Percentiles rank a stretch among this genome's conserved stretches.
Conservation (phyloP, 2,113 vertebrate species). For the Colinus virginianus region DNA sequence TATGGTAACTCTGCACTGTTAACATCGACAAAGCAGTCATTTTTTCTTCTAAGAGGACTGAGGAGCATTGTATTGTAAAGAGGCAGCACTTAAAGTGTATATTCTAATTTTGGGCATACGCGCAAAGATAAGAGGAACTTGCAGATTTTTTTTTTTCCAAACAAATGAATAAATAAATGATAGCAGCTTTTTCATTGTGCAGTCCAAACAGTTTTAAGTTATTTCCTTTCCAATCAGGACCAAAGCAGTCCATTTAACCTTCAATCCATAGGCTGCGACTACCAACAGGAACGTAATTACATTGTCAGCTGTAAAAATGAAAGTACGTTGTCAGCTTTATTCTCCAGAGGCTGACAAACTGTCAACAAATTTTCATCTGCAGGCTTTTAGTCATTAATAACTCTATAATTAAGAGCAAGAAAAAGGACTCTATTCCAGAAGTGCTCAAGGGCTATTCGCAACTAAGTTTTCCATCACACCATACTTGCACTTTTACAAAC, state of each 20-base stretch:
- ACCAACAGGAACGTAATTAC: not conserved
- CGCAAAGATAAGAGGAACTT: not conserved
- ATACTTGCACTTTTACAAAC: not conserved
- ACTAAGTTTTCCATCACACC: not conserved
- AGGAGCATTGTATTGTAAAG: not conserved
- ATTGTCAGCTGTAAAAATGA: not conserved
- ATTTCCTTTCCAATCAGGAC: not conserved
- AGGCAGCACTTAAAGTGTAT: not conserved
- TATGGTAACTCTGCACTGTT: not conserved
- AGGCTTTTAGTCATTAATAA: slow-evolving; percentile 6
- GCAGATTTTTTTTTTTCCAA: not conserved
- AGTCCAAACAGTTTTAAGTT: not conserved
- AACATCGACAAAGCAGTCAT: not conserved
- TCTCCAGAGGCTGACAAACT: not conserved
- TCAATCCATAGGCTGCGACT: not conserved
- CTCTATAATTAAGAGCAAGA: not conserved
- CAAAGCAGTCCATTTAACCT: not conserved
- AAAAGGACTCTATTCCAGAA: not conserved
- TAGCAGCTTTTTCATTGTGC: not conserved
- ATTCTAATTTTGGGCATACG: not conserved
- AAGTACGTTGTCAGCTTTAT: not conserved
- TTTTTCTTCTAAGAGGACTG: not conserved
- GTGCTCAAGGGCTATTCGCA: not conserved
- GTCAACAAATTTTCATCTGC: not conserved
- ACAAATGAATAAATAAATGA: not conserved